Percentiles rank a stretch among this genome's conserved stretches.
These are phyloP conservation scores for Turdus rufiventris DNA, from an alignment of 2,113 vertebrate genomes.

Conservation along the genomic window DNA sequence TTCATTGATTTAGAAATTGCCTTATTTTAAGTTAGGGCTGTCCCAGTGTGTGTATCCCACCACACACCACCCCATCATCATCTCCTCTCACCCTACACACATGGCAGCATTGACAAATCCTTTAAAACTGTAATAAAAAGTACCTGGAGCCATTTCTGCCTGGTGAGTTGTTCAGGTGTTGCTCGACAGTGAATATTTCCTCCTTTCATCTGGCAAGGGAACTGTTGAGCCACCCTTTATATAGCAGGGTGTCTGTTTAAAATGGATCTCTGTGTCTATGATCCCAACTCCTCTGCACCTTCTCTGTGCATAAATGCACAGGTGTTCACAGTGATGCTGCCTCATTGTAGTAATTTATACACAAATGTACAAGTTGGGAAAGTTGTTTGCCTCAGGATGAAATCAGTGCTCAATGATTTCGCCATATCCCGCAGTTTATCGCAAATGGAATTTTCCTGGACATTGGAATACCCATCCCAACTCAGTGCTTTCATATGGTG, in stretches of 20 bases:
- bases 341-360: slow-evolving; percentile 22
- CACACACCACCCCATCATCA: neutral
- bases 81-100: neutral
- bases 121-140: neutral
- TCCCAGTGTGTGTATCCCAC: neutral
- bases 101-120: neutral
- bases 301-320: slow-evolving; percentile 42
- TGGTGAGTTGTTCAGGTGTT: neutral
- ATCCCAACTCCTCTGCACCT: neutral
- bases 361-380: slow-evolving; percentile 6
- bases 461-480: neutral
- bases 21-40: neutral
- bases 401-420: neutral
- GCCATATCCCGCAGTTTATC: neutral
- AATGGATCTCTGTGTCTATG: neutral
- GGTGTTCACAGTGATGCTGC: neutral
- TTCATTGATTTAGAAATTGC: neutral
- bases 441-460: neutral
- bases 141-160: slow-evolving; percentile 52
- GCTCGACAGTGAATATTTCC: neutral
- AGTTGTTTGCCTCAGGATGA: neutral
- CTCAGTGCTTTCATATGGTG: neutral
- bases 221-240: slow-evolving; percentile 28
- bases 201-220: neutral
- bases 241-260: slow-evolving; percentile 39